Base-by-base conservation (phyloP, 2,797 vertebrate species). In the Micropoecilia bifurca region DNA sequence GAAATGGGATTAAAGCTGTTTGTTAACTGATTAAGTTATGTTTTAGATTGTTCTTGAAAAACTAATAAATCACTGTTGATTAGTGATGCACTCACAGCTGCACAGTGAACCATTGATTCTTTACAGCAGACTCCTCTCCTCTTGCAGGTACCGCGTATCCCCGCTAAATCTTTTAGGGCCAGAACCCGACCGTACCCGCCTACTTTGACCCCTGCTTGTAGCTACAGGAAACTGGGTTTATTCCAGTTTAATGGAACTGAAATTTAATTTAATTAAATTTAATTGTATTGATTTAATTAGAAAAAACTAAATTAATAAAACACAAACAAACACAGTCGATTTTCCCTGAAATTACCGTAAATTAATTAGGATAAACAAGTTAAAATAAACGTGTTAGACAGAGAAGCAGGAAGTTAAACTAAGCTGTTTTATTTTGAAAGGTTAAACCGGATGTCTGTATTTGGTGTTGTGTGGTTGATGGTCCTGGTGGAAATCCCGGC, bases 401-500 rank as follows among this genome's bases (percentile, higher is more conserved):
- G 6, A 6, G 5, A 66, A 63, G 6, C 18, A 22, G 3, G 8
- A 66, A 66, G 0, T 39, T 16, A 36, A 7, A 20, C 28, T 47
- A 4, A 30, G 0, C 0, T 18, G 50, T 12, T 80, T 90, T 89
- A 89, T 47, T 92, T 61, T 90, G 90, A 87, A 91, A 78, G 0
- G 0, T 0, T 0, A 0, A 0, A 1, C 76, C 83, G 87, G 87
- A 92, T 61, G 0, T 3, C 0, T 5, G 9, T 13, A 3, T 18
- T 14, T 28, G 0, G 0, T 3, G 0, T 0, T 0, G 43, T 0
- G 48, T 1, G 8, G 0, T 79, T 83, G 82, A 55, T 18, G 0
- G 45, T 9, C 46, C 36, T 4, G 83, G 75, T 85, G 89, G 90
- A 83, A 73, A 36, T 79, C 88, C 92, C 74, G 83, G 81, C 81